Conservation (phyloP, 2,113 vertebrate genomes). For the Nycticryphes semicollaris region DNA sequence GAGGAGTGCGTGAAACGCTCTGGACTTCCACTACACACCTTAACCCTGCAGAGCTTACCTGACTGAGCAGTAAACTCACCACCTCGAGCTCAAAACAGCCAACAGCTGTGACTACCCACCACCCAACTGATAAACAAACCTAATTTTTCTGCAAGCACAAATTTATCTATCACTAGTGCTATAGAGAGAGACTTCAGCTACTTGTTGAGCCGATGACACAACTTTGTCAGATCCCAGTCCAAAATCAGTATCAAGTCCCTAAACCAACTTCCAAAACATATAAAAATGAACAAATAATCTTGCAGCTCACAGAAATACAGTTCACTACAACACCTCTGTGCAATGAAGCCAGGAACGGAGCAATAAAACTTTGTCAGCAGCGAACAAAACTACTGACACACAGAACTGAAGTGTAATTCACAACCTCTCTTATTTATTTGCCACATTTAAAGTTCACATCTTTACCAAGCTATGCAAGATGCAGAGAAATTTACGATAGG, state of each 20-base stretch:
- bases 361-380: not conserved
- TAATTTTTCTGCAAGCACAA: not conserved
- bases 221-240: not conserved
- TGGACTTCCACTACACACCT: not conserved
- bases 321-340: not conserved
- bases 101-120: not conserved
- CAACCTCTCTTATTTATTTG: not conserved
- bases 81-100: not conserved
- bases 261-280: not conserved
- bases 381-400: conserved; percentile 8
- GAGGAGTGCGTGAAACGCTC: fast-evolving
- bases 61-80: not conserved
- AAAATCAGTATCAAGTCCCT: not conserved
- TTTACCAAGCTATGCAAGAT: not conserved
- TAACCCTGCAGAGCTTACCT: not conserved
- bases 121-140: not conserved
- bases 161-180: not conserved
- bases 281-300: not conserved
- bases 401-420: not conserved
- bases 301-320: not conserved
- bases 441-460: not conserved
- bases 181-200: not conserved
- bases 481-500: not conserved
- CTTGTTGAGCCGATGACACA: not conserved
- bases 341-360: not conserved